Base-by-base conservation (phyloP, 2,888 invertebrate genomes). In the Apodemia zela region DNA sequence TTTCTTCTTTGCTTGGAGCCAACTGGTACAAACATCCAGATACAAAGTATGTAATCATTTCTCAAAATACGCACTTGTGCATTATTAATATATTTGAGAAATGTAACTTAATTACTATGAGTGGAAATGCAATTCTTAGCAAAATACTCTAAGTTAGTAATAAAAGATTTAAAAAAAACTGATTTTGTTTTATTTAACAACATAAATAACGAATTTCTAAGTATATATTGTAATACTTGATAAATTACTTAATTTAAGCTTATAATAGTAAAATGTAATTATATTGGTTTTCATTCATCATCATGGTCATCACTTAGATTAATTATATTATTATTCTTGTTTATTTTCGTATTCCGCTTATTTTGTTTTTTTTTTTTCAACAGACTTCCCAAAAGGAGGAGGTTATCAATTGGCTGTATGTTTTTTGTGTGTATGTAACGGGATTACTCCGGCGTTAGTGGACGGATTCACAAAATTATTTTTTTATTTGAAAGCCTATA, bases 91-190 rank as follows among this genome's bases (percentile, higher is more conserved):
- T 5, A 5, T 42, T 42, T 42, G 38, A 42, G 38, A 42, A 42
- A 42, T 15, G 4, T 42, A 42, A 42, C 13, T 42, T 42, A 15
- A 3, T 15, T 54, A 65, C 66, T 73, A 68, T 72, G 80, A 79
- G 83, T 85, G 82, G 83, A 82, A 83, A 85, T 84, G 84, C 84
- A 82, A 77, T 58, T 45, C 58, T 33, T 25, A 25, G 4, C 42
- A 25, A 51, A 42, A 42, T 42, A 42, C 42, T 42, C 42, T 42
- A 21, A 51, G 18, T 25, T 42, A 35, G 21, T 25, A 51, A 51
- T 51, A 51, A 51, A 51, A 51, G 15, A 42, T 49, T 25, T 18
- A 25, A 25, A 1, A 18, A 51, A 51, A 25, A 15, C 21, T 1
- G 5, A 21, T 51, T 51, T 25, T 21, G 21, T 51, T 51, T 51